These are phyloP conservation scores for Pogonocichla stellata DNA, from an alignment of 2,113 vertebrate species.

Conservation along the genomic window DNA sequence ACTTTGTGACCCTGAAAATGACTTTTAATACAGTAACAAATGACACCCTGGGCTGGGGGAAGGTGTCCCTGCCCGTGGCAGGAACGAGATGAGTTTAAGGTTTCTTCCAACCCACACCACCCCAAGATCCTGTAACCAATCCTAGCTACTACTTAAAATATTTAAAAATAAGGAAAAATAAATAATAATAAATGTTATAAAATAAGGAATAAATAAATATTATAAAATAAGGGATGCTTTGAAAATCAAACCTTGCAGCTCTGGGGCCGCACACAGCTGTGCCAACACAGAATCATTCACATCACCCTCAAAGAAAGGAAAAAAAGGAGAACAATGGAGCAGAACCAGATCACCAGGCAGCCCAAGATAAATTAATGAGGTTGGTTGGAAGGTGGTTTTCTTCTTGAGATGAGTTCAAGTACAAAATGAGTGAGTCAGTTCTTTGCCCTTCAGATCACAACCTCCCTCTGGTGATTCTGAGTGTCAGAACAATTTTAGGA, in stretches of 20 bases:
- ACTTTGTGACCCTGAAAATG: not conserved
- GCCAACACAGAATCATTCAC: not conserved
- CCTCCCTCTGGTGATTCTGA: not conserved
- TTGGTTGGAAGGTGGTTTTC: not conserved
- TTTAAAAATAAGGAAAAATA: not conserved
- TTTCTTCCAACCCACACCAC: not conserved
- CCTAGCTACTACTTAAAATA: not conserved
- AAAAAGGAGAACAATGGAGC: not conserved
- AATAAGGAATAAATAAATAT: no score
- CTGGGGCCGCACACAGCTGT: no score
- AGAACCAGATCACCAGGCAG: not conserved
- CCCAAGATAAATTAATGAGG: not conserved
- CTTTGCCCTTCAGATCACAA: not conserved
- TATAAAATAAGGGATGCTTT: not conserved
- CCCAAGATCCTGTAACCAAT: not conserved
- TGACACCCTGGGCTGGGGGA: not conserved
- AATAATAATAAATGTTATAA: no score
- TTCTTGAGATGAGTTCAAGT: not conserved
- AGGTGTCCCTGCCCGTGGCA: not conserved
- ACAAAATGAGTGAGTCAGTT: not conserved
- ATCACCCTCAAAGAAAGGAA: not conserved
- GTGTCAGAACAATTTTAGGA: not conserved
- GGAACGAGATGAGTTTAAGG: not conserved
- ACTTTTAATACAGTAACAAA: not conserved
- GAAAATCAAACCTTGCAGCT: not conserved